A percentile compares a stretch with the other conserved stretches of the same genome.
These are phyloP conservation scores for Drosophila elegans DNA, from an alignment of 1,140 invertebrate species.

Conservation along the genomic window DNA sequence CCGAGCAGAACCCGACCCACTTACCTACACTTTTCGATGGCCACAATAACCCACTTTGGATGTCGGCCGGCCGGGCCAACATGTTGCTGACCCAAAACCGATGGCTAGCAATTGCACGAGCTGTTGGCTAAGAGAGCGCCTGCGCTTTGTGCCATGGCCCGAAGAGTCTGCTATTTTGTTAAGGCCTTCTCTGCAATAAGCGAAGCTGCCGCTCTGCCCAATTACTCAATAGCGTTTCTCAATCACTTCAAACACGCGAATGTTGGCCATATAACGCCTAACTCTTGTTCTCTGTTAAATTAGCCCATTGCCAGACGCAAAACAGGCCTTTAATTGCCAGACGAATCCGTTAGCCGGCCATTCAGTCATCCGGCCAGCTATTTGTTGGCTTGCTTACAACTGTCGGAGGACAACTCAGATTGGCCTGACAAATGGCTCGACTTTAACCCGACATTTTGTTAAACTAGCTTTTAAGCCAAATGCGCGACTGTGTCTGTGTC, in stretches of 20 bases:
- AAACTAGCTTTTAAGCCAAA: conserved; percentile 33
- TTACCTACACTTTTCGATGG: conserved; percentile 47
- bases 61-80: conserved; percentile 43
- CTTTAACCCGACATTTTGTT: conserved; percentile 53
- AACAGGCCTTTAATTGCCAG: conserved; percentile 61
- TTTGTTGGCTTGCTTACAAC: conserved; percentile 41
- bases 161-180: conserved; percentile 13
- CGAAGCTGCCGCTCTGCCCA: conserved; percentile 29
- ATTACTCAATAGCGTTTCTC: conserved; percentile 60
- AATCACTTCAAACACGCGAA: conserved; percentile 51
- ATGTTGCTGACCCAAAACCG: conserved; percentile 76
- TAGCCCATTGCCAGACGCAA: conserved; percentile 41
- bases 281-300: conserved; percentile 66
- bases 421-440: conserved; percentile 38
- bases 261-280: conserved; percentile 71
- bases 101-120: neutral
- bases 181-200: neutral
- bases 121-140: conserved; percentile 31
- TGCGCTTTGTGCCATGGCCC: conserved; percentile 31
- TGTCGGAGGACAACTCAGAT: conserved; percentile 21
- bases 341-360: conserved; percentile 33
- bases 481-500: conserved; percentile 41
- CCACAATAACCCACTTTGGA: conserved; percentile 66
- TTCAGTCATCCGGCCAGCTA: conserved; percentile 34
- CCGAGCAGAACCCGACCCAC: conserved; percentile 44